Base-by-base conservation (phyloP, 2,888 invertebrate species). In the Amblyteles armatorius region DNA sequence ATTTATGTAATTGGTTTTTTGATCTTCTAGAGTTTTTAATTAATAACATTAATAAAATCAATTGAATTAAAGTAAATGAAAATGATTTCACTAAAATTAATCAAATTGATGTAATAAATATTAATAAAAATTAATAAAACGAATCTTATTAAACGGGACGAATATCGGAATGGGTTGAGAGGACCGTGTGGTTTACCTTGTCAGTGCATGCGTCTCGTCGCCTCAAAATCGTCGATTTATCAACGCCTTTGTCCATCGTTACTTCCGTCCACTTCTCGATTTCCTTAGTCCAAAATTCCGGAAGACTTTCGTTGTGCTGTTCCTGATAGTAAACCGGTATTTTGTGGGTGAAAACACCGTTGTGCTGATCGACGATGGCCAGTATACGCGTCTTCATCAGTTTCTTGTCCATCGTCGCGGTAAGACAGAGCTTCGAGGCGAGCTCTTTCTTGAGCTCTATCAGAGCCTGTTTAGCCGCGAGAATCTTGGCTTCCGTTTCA, bases 271-370 rank as follows among this genome's bases (percentile, higher is more conserved):
- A 94, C 82, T 94, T 94, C 89, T 96, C 95, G 33, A 96, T 94
- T 69, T 96, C 92, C 77, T 95, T 94, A 90, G 96, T 94, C 97
- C 97, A 97, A 91, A 97, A 95, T 13, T 94, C 94, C 0, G 97
- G 97, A 71, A 97, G 93, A 77, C 95, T 95, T 92, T 97, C 97
- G 1, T 95, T 94, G 89, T 95, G 97, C 84, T 95, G 95, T 84
- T 95, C 94, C 80, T 95, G 95, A 89, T 95, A 96, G 85, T 94
- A 94, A 1, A 92, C 90, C 13, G 94, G 94, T 40, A 96, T 88
- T 81, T 95, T 94, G 36, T 94, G 93, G 52, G 93, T 94, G 93
- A 95, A 95, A 1, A 95, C 90, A 4, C 95, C 95, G 11, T 89
- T 91, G 88, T 95, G 94, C 50, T 92, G 92, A 57, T 94, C 91